Base-by-base conservation (phyloP, 2,113 vertebrate genomes). In the Macroglossus sobrinus region DNA sequence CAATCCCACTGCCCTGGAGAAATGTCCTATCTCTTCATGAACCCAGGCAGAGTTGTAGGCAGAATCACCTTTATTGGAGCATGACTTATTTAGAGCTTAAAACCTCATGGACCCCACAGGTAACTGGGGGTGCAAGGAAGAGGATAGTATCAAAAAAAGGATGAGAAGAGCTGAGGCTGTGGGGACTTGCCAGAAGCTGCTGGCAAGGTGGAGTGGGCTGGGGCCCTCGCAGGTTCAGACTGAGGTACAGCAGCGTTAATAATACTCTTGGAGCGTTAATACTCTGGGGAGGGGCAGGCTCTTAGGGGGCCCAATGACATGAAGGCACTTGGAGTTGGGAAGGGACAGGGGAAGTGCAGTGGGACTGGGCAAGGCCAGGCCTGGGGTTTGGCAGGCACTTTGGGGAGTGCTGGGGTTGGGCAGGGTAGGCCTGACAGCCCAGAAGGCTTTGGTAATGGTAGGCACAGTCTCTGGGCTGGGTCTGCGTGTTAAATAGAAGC, bases 241-340 rank as follows among this genome's bases (percentile, higher is more conserved):
- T 66, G 93, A 97, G 94, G 88, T 93, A 79, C 91, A 95, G 96
- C 94, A 96, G 96, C 93, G 57, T 95, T 97, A 98, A 91, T 97
- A 97, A 97, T 97, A 97, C 97, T 97, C 97, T 96, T 26, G 78
- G 96, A 95, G 97, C 93, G 93, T 96, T 97, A 97, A 97, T 97
- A 97, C 95, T 97, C 97, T 97, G 91, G 95, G 79, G 74, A 92
- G 53, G 91, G 85, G 47, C 69, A 97, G 96, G 96, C 97, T 97
- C 97, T 97, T 96, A 72, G 89, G 93, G 84, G 78, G 92, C 94
- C 95, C 92, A 71, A 91, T 88, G 96, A 91, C 94, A 93, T 18
- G 38, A 98, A 98, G 97, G 98, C 97, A 97, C 97, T 97, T 97
- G 95, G 96, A 96, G 55, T 47, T 7, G 86, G 94, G 53, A 89